These are phyloP conservation scores for Anolis sagrei DNA, from an alignment of 2,113 vertebrate genomes.

Conservation along the genomic window DNA sequence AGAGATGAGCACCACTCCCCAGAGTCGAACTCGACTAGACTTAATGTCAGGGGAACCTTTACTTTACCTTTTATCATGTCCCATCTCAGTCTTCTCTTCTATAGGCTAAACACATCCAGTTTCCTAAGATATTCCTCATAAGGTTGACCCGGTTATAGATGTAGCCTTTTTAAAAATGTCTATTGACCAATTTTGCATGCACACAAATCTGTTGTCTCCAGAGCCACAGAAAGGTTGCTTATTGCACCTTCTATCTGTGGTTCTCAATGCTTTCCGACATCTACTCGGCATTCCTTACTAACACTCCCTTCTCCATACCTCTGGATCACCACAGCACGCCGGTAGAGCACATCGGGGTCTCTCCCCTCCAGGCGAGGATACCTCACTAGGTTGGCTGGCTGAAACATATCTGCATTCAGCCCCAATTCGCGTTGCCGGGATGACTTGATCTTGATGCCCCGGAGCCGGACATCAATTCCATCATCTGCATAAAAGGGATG, in stretches of 20 bases:
- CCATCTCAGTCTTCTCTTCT: no score
- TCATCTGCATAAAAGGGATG: conserved; percentile 80
- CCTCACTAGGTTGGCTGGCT: conserved; percentile 91
- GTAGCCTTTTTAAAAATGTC: background rate
- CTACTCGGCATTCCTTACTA: rapidly evolving
- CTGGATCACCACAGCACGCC: conserved; percentile 89
- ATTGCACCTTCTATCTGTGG: background rate
- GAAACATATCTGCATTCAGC: conserved; percentile 94
- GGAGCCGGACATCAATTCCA: conserved; percentile 94
- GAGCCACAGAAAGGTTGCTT: background rate
- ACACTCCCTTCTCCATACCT: conserved; percentile 75
- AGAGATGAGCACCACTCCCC: no score
- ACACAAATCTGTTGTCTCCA: background rate
- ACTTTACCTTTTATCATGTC: no score
- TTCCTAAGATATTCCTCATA: no score
- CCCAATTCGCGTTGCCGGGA: conserved; percentile 93
- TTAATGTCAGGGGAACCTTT: no score
- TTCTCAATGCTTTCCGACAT: background rate
- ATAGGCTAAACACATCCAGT: no score
- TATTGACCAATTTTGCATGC: background rate
- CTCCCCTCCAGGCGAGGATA: conserved; percentile 96
- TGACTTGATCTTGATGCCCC: conserved; percentile 95
- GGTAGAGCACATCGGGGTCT: conserved; percentile 89
- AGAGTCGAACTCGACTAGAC: no score
- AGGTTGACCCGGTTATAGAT: background rate